Evolutionary conservation across 1,140 invertebrate species (phyloP).

Genomic region (Aphelenchoides fujianensis): DNA sequence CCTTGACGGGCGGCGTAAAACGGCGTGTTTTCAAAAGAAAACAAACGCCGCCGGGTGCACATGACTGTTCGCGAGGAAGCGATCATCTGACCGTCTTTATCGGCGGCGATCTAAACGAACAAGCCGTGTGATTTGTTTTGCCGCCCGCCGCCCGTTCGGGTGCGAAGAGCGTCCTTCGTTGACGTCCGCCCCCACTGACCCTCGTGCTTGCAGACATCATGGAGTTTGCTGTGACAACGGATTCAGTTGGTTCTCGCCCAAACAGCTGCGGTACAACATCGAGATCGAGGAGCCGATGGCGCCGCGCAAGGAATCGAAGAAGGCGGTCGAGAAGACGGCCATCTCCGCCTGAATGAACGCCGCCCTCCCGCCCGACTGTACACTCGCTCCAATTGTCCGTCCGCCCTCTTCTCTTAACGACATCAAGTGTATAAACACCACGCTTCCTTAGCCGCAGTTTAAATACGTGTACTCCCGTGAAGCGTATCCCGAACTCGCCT

Average conservation of each 20-base stretch:
- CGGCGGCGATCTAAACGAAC: neutral
- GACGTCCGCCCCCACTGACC: neutral
- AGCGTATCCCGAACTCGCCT: no score
- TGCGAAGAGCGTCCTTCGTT: neutral
- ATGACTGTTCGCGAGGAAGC: neutral
- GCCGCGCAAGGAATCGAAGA: neutral
- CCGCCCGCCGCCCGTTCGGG: neutral
- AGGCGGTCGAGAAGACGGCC: no score
- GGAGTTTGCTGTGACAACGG: conserved; percentile 62
- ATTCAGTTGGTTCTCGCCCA: conserved; percentile 60
- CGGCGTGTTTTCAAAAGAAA: conserved; percentile 1
- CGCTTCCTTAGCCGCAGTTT: no score
- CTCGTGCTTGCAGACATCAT: conserved; percentile 54
- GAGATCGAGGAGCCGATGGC: conserved; percentile 56
- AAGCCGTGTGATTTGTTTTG: conserved; percentile 13
- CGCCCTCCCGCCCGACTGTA: no score
- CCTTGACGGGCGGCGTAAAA: no score
- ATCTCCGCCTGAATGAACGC: no score
- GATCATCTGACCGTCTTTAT: neutral
- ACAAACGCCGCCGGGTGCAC: neutral
- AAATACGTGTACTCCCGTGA: no score
- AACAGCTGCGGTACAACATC: conserved; percentile 61
- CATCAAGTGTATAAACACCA: no score
- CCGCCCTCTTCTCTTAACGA: no score
- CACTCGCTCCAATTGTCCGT: no score